phyloP scores from a whole-genome alignment of 2,888 invertebrate genomes.

The Melinaea menophilus region DNA sequence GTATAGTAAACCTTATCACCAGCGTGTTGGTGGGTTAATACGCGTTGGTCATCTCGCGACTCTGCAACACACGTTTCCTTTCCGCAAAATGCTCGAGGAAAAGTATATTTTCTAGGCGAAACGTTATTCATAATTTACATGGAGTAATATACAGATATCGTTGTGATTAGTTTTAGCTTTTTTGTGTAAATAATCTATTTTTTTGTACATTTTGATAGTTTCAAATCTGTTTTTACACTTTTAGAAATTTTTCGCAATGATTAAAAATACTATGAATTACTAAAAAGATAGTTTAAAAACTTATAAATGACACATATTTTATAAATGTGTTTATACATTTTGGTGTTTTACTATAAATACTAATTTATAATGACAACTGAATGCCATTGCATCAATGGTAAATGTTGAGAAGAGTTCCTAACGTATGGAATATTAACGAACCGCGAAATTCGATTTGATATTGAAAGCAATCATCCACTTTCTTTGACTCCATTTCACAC shows the following conservation, averaged over 20 bases:
- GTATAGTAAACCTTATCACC: constrained; percentile 71
- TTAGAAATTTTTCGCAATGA: constrained; percentile 13
- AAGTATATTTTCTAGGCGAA: constrained; percentile 61
- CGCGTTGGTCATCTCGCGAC: constrained; percentile 57
- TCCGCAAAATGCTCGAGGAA: constrained; percentile 61
- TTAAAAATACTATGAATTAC: no score
- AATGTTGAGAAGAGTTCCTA: no score
- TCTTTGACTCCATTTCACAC: no score
- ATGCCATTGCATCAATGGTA: no score
- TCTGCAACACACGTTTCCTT: constrained; percentile 73
- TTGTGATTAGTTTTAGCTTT: constrained; percentile 17
- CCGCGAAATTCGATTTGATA: no score
- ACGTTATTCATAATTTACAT: constrained; percentile 54
- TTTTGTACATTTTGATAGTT: neutral
- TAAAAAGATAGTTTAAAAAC: no score
- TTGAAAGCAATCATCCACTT: no score
- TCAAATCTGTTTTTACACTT: constrained; percentile 7
- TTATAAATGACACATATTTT: no score
- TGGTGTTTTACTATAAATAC: no score
- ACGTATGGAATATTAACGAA: no score
- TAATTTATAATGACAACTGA: no score
- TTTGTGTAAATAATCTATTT: constrained; percentile 13
- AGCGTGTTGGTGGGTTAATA: constrained; percentile 63
- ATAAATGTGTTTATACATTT: no score
- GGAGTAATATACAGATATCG: constrained; percentile 29